A percentile compares a stretch with the other conserved stretches of the same genome.
Evolutionary conservation across 2,888 invertebrate species (phyloP).

Genomic region (Thecophora atra): DNA sequence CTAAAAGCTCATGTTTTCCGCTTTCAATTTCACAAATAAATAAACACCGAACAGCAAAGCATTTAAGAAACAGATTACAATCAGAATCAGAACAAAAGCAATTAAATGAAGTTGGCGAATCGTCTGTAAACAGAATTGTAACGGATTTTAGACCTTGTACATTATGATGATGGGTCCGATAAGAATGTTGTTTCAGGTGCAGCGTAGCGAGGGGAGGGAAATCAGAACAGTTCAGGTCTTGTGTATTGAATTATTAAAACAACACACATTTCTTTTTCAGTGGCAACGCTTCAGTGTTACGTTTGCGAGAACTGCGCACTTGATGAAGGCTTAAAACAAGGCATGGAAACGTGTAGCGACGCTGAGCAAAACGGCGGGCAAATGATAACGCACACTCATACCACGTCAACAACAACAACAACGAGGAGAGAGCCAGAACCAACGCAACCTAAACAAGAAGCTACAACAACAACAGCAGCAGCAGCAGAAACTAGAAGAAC

Average conservation of each 20-base stretch:
- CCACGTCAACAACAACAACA: neutral
- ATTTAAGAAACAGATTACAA: neutral
- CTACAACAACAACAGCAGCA: slow-evolving; percentile 2
- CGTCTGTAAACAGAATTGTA: no score
- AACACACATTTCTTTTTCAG: slow-evolving; percentile 9
- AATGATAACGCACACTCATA: slow-evolving; percentile 5
- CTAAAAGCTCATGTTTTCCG: neutral
- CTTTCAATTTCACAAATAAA: neutral
- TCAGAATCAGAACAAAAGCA: neutral
- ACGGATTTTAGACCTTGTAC: no score
- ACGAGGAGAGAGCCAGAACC: neutral
- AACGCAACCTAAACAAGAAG: no score
- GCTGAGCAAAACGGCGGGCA: neutral
- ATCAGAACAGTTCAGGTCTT: no score
- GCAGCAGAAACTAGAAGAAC: slow-evolving; percentile 9
- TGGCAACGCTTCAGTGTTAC: slow-evolving; percentile 53
- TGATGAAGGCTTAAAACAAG: slow-evolving; percentile 28
- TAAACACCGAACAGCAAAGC: neutral
- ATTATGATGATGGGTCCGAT: no score
- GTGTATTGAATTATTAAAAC: no score
- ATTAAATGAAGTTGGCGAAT: neutral
- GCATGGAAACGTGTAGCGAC: slow-evolving; percentile 33
- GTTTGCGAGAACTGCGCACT: slow-evolving; percentile 53
- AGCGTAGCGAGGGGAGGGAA: no score
- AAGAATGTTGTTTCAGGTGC: no score